Evolutionary conservation across 1,140 invertebrate species (phyloP).

Genomic region (Diabrotica virgifera): DNA sequence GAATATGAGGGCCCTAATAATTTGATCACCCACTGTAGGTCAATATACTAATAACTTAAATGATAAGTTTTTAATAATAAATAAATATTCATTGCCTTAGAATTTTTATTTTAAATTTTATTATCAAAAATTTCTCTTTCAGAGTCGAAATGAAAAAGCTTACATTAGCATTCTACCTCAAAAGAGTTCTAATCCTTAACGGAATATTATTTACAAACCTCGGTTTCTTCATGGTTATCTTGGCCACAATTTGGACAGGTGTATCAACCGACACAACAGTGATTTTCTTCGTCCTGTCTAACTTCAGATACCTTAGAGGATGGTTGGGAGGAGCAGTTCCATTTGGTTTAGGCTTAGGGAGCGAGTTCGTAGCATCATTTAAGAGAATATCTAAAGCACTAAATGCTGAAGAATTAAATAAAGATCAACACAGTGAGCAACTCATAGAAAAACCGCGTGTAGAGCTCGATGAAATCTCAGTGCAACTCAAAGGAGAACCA

Average conservation of each 20-base stretch:
- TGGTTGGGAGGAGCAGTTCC: constrained; percentile 74
- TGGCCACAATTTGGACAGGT: constrained; percentile 69
- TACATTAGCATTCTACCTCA: constrained; percentile 32
- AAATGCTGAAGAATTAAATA: constrained; percentile 28
- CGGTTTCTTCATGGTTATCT: constrained; percentile 52
- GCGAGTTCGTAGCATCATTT: constrained; percentile 45
- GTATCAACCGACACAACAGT: constrained; percentile 69
- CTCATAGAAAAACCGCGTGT: constrained; percentile 18
- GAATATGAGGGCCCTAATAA: too few species aligned
- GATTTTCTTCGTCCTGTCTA: constrained; percentile 72
- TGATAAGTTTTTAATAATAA: too few species aligned
- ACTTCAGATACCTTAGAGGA: constrained; percentile 69
- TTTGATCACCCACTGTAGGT: too few species aligned
- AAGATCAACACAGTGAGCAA: constrained; percentile 11
- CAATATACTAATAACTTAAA: too few species aligned
- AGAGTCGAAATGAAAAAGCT: constrained; percentile 38
- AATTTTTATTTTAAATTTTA: too few species aligned
- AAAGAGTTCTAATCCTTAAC: constrained; percentile 27
- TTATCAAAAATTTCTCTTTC: constrained; percentile 6
- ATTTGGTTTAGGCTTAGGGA: constrained; percentile 59
- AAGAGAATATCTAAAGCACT: constrained; percentile 34
- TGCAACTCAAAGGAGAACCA: constrained; percentile 30
- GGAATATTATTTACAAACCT: constrained; percentile 65
- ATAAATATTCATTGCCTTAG: too few species aligned
- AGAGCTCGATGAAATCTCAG: constrained; percentile 34